phyloP scores from a whole-genome alignment of 2,888 invertebrate genomes.

The Synergus japonicus region DNA sequence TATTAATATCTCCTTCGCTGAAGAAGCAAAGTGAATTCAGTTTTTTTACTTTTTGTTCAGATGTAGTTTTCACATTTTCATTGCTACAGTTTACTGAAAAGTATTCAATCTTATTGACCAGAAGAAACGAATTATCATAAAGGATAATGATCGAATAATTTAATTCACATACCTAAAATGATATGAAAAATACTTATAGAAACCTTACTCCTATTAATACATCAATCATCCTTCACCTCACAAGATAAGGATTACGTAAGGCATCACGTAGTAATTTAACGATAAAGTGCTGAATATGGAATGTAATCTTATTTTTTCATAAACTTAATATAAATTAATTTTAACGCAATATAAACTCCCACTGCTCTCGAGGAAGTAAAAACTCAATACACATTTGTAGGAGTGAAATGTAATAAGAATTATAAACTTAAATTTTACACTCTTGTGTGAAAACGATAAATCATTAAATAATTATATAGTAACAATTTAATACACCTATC shows the following conservation, averaged over 20 bases:
- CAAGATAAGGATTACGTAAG: slow-evolving; percentile 39
- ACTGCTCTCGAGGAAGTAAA: slow-evolving; percentile 30
- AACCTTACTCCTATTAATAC: slow-evolving; percentile 30
- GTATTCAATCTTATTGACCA: slow-evolving; percentile 41
- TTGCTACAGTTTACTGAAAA: slow-evolving; percentile 43
- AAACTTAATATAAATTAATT: slow-evolving; percentile 40
- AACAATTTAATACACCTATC: slow-evolving; percentile 64
- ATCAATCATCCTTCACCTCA: slow-evolving; percentile 27
- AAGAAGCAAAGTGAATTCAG: slow-evolving; percentile 46
- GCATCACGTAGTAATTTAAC: slow-evolving; percentile 27
- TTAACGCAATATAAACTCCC: slow-evolving; percentile 38
- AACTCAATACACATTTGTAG: slow-evolving; percentile 18
- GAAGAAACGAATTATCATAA: slow-evolving; percentile 31
- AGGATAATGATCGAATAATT: slow-evolving; percentile 19
- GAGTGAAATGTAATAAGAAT: slow-evolving; percentile 36
- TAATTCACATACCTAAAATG: slow-evolving; percentile 27
- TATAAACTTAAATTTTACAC: slow-evolving; percentile 31
- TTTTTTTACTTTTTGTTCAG: slow-evolving; percentile 46
- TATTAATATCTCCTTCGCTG: slow-evolving; percentile 39
- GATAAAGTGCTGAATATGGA: slow-evolving; percentile 16
- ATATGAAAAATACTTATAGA: slow-evolving; percentile 41
- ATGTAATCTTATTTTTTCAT: slow-evolving; percentile 25
- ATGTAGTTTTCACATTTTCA: slow-evolving; percentile 44
- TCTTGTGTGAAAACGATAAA: slow-evolving; percentile 43
- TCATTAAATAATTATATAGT: slow-evolving; percentile 51